These are phyloP conservation scores for Acrocephalus kingi DNA, from an alignment of 2,113 vertebrate genomes.

Conservation along the genomic window DNA sequence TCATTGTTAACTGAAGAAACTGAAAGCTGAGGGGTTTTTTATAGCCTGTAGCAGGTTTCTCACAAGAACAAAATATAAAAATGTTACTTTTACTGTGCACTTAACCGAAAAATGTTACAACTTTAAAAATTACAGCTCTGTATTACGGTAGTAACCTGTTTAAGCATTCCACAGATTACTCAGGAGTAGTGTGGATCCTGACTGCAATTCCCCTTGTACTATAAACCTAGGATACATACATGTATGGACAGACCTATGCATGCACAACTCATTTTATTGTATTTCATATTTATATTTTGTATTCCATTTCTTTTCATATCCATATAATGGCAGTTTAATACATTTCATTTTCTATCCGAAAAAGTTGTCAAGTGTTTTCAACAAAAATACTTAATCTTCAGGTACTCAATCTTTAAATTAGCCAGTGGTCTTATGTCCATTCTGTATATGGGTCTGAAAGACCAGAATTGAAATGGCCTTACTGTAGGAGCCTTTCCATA, in stretches of 20 bases:
- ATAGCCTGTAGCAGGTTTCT: background rate
- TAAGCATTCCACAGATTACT: background rate
- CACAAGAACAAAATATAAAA: background rate
- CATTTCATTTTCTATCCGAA: background rate
- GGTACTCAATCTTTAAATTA: background rate
- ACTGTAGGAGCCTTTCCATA: background rate
- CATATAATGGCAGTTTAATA: background rate
- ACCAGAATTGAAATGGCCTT: background rate
- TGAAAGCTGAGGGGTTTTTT: background rate
- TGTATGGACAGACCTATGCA: background rate
- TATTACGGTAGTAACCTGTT: background rate
- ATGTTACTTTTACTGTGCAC: background rate
- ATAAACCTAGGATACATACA: background rate
- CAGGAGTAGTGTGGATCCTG: background rate
- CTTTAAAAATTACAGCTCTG: background rate
- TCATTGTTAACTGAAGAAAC: background rate
- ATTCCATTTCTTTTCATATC: background rate
- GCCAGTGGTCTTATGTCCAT: background rate
- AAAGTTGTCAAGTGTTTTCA: background rate
- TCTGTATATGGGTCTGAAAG: background rate
- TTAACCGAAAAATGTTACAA: background rate
- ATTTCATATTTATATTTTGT: background rate
- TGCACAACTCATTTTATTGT: background rate
- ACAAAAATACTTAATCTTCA: background rate
- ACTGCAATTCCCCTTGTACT: background rate